Base-by-base conservation (phyloP, 2,797 vertebrate genomes). In the Rhynchotus rufescens region DNA sequence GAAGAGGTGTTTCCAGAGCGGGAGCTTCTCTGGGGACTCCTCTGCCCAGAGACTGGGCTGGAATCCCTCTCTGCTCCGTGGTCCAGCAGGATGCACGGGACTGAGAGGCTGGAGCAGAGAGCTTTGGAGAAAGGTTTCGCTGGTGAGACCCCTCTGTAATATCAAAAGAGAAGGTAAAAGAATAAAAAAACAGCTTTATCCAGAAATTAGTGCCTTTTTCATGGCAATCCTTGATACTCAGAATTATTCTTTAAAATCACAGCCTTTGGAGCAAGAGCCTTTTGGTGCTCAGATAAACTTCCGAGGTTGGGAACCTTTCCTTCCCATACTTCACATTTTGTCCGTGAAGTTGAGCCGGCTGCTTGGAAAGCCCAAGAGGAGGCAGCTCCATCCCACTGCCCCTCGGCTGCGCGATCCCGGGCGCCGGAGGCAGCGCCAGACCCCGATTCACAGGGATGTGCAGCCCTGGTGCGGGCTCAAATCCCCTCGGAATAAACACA, bases 401-500 rank as follows among this genome's bases (percentile, higher is more conserved):
- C 34, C 20, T 71, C 66, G 9, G 13, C 4, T 22, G 45, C 44
- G 12, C 79, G 45, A n/a, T 61, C 54, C 9, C 52, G 76, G 10
- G 0, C 52, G 86, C n/a, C 2, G 4, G 40, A 72, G 42, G 60
- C 65, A 34, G 71, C n/a, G 57, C 0, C 0, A 21, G 67, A 61
- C 77, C 64, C 32, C 45, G 64, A 89, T 67, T 76, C 44, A 25
- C 62, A 62, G 67, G 74, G 86, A 79, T 44, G 77, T 71, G 76
- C 86, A 87, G 56, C 62, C 40, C 80, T 80, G 78, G 56, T 2
- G 0, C 66, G 89, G 84, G 82, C 84, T 94, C 76, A 80, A 10
- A 90, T 91, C 71, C 65, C 52, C 56, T 34, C n/a, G 25, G 85
- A 90, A 84, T 90, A 95, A 95, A 88, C 47, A 87, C 82, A 36